These are phyloP conservation scores for Aphidius ervi DNA, from an alignment of 1,140 invertebrate species.

Conservation along the genomic window DNA sequence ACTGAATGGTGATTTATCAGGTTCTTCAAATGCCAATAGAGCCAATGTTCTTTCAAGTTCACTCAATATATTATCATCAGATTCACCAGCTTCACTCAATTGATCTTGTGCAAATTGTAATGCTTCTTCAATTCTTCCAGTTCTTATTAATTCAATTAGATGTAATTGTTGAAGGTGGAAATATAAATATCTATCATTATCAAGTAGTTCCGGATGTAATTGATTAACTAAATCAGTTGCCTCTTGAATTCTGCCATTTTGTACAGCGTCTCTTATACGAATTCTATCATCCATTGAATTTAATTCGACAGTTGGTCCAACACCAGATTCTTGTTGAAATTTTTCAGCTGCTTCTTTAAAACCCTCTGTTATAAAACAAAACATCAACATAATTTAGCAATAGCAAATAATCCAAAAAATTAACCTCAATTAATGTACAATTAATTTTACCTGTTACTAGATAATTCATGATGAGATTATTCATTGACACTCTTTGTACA, in stretches of 20 bases:
- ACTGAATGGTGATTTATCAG: constrained; percentile 89
- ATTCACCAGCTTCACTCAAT: constrained; percentile 86
- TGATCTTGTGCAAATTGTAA: constrained; percentile 94
- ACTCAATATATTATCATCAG: constrained; percentile 71
- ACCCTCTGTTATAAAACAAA: constrained; percentile 64
- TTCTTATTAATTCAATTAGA: constrained; percentile 87
- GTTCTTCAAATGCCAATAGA: constrained; percentile 94
- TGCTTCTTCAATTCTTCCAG: constrained; percentile 89
- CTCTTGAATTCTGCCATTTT: constrained; percentile 87
- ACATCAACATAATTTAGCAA: neutral
- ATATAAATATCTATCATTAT: constrained; percentile 91
- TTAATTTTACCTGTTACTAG: constrained; percentile 79
- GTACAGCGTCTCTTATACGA: constrained; percentile 90
- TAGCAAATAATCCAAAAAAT: neutral
- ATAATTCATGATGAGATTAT: constrained; percentile 98
- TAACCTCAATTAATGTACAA: constrained; percentile 8
- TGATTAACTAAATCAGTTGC: constrained; percentile 92
- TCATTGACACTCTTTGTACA: constrained; percentile 88
- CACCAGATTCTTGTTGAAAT: constrained; percentile 90
- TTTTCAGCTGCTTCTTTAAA: constrained; percentile 98
- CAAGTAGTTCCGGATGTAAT: constrained; percentile 89
- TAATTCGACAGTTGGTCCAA: constrained; percentile 81
- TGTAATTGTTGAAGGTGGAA: constrained; percentile 97
- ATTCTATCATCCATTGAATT: constrained; percentile 90
- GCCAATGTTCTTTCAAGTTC: constrained; percentile 87